A percentile compares a stretch with the other conserved stretches of the same genome.
These are phyloP conservation scores for Poeciliopsis prolifica DNA, from an alignment of 2,113 vertebrate species.

Conservation along the genomic window DNA sequence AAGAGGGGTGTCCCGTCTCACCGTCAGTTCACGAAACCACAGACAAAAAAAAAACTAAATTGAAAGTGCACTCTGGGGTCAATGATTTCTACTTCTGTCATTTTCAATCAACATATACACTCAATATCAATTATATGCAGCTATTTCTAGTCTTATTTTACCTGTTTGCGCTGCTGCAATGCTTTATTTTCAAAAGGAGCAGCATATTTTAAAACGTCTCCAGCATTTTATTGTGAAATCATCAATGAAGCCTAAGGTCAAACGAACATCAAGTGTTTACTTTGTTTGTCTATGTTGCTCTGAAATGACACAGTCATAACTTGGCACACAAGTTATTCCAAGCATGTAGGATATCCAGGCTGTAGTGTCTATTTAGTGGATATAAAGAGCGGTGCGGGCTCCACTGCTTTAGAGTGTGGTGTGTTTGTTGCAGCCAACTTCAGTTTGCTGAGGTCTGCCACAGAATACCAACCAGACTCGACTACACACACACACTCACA, in stretches of 20 bases:
- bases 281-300: not conserved
- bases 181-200: too few relatives aligned
- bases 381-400: conserved; percentile 3
- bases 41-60: too few relatives aligned
- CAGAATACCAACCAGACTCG: conserved; percentile 39
- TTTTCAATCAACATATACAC: too few relatives aligned
- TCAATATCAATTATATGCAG: too few relatives aligned
- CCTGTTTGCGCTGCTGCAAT: too few relatives aligned
- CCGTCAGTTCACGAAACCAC: too few relatives aligned
- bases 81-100: too few relatives aligned
- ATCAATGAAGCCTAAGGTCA: not conserved
- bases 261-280: not conserved
- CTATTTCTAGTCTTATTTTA: too few relatives aligned
- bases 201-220: too few relatives aligned
- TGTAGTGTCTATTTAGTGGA: conserved; percentile 6
- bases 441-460: conserved; percentile 31
- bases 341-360: not conserved
- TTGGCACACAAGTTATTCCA: not conserved
- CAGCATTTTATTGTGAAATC: not conserved
- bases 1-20: too few relatives aligned
- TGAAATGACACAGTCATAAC: not conserved
- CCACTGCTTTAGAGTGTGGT: not conserved
- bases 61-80: too few relatives aligned
- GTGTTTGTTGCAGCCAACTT: conserved; percentile 18
- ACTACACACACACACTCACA: not conserved